Percentiles rank a stretch among this genome's conserved stretches.
phyloP scores from a whole-genome alignment of 35 echinoderm and acorn worm species.

The Anneissia japonica region DNA sequence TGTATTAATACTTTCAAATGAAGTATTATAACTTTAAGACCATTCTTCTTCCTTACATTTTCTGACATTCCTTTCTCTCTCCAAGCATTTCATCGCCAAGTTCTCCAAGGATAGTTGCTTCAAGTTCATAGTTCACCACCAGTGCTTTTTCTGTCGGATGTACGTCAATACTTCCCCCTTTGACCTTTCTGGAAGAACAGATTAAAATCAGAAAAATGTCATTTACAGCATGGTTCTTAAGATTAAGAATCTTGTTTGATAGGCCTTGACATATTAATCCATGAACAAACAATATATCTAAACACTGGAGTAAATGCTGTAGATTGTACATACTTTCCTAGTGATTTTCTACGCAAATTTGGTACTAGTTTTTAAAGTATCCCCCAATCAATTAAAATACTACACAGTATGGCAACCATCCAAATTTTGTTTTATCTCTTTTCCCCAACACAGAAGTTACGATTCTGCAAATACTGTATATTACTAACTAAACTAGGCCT shows the following conservation, averaged over 20 bases:
- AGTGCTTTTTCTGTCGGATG: constrained; percentile 96
- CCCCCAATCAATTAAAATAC: no score
- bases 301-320: no score
- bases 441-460: no score
- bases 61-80: constrained; percentile 99
- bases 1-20: no score
- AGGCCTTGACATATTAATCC: background rate
- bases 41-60: constrained; percentile 87
- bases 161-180: constrained; percentile 98
- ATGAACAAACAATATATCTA: background rate
- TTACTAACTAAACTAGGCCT: no score
- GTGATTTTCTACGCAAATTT: no score
- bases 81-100: constrained; percentile 95
- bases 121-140: constrained; percentile 97
- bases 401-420: no score
- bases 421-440: no score
- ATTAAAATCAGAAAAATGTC: background rate
- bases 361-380: no score
- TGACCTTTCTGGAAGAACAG: constrained; percentile 81
- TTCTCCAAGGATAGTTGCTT: constrained; percentile 93
- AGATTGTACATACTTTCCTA: no score
- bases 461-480: no score
- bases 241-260: background rate
- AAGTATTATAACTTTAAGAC: no score
- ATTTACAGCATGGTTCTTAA: background rate